Evolutionary conservation across 2,888 invertebrate genomes (phyloP), one percentile per base, ranked within the genome.

Genomic region (Mythimna pallens): DNA sequence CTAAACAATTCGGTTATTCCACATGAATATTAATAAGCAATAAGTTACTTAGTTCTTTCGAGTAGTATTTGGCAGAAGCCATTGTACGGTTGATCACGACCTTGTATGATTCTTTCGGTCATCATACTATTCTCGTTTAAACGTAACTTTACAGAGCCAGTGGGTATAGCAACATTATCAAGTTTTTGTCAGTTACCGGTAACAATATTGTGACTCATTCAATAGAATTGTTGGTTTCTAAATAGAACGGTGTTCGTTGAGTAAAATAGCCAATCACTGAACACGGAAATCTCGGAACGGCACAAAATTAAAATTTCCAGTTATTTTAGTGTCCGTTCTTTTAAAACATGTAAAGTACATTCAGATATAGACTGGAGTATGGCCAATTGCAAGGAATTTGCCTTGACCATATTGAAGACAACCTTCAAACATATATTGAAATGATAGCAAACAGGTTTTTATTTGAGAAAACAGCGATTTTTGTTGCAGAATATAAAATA

Each of bases 31-130:
- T 86, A 81, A 89, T 88, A 52, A 84, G 78, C 74, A 52, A 83
- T 87, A 84, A 87, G 88, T 86, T 83, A 85, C 83, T 75, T 83
- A 63, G 79, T 80, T 78, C 25, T 80, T 86, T 83, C 74, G 70
- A 78, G 80, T 81, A 81, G 73, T 82, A 87, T 91, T 89, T 84
- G 82, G 88, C 85, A 81, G 88, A 92, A 94, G 94, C 92, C 94
- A 93, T 92, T 94, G 94, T 92, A 91, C 94, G 92, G 87, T 86
- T 92, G 92, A 84, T 91, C 92, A 85, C 92, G 94, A 94, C 95
- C 95, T 96, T 95, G 93, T 87, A 86, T 73, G 86, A 83, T 88
- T 90, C 89, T 92, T 93, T 91, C 89, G 91, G 91, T 94, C 91
- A 91, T 90, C 92, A 92, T 70, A 72, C 80, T 80, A 90, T 93